Evolutionary conservation across 2,797 vertebrate species (phyloP), one percentile per base, ranked within the genome.

Genomic region (Monodelphis domestica): DNA sequence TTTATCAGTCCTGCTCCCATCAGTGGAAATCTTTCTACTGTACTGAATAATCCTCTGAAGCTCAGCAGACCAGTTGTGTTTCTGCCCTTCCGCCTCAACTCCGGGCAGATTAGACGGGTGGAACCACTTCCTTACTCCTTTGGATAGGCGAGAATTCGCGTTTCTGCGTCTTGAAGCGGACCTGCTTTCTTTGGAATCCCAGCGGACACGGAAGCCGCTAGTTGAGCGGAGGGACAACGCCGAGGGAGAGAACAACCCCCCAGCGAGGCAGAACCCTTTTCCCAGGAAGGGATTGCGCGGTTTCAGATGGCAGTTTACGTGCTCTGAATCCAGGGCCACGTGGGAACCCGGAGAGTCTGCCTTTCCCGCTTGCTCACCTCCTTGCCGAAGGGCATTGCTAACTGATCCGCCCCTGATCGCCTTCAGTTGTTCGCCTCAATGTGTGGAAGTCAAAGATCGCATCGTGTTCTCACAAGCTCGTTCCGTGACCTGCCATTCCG

Each of bases 61-160:
- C 91, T 93, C 96, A 56, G 1, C 55, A 97, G 53, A 97, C 87
- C 97, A 97, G 96, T 91, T 95, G 53, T 88, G 90, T 94, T 97
- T 97, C 97, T 96, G 56, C 51, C 45, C 97, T 97, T 97, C 97
- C 97, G 96, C 98, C 90, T 94, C 95, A 97, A 96, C 78, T 28
- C 96, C 95, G 96, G 95, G 95, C 93, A 96, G 95, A 96, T 96
- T 96, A 97, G 95, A 96, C 59, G 96, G 96, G 98, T 97, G 97
- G 33, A 95, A 94, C 91, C 98, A 98, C 93, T 94, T 97, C 91
- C 93, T 96, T 98, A 97, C 98, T 98, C 96, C 97, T 90, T 94
- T 97, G 95, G 93, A 94, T 0, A 11, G 96, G n/a, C 97, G 89
- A 97, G 90, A 98, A 98, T 97, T 98, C 97, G 92, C 95, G 94